Percentiles rank a stretch among this genome's conserved stretches.
These are phyloP conservation scores for Adelognathus sp. DNA, from an alignment of 2,888 invertebrate genomes.

Conservation along the genomic window DNA sequence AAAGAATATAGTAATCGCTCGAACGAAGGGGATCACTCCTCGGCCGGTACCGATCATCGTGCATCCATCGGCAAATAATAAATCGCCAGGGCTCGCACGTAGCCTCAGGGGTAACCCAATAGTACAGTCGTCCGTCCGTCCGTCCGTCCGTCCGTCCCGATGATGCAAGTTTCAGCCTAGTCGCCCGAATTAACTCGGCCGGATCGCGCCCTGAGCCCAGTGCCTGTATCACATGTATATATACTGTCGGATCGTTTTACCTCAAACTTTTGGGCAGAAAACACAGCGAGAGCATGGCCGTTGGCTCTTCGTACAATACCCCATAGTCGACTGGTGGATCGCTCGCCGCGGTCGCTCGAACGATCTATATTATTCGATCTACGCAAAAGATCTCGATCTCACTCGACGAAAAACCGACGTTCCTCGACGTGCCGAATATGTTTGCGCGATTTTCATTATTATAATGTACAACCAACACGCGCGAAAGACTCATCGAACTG, in stretches of 20 bases:
- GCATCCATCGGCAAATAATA: conserved; percentile 51
- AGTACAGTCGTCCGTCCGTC: conserved; percentile 58
- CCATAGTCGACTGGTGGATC: not conserved
- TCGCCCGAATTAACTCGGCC: conserved; percentile 60
- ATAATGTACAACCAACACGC: conserved; percentile 22
- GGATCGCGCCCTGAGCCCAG: conserved; percentile 53
- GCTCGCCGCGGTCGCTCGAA: conserved; percentile 22
- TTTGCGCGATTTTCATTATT: conserved; percentile 46
- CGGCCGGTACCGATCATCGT: conserved; percentile 23
- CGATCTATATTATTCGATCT: conserved; percentile 54
- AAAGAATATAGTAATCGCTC: not conserved
- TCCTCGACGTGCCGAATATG: conserved; percentile 20
- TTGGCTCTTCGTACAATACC: conserved; percentile 30
- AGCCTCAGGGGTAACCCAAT: conserved; percentile 69
- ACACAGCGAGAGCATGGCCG: conserved; percentile 33
- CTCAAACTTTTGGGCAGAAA: conserved; percentile 50
- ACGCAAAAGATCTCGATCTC: conserved; percentile 45
- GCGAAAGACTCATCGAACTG: not conserved
- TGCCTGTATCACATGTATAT: conserved; percentile 19
- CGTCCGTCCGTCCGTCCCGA: conserved; percentile 23
- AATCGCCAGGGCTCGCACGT: conserved; percentile 45
- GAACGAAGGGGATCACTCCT: conserved; percentile 11
- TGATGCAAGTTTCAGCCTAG: conserved; percentile 46
- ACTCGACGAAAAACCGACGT: conserved; percentile 18
- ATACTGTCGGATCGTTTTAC: conserved; percentile 43